Evolutionary conservation across 2,797 vertebrate genomes (phyloP), one percentile per base, ranked within the genome.

Genomic region (Ibycter americanus): DNA sequence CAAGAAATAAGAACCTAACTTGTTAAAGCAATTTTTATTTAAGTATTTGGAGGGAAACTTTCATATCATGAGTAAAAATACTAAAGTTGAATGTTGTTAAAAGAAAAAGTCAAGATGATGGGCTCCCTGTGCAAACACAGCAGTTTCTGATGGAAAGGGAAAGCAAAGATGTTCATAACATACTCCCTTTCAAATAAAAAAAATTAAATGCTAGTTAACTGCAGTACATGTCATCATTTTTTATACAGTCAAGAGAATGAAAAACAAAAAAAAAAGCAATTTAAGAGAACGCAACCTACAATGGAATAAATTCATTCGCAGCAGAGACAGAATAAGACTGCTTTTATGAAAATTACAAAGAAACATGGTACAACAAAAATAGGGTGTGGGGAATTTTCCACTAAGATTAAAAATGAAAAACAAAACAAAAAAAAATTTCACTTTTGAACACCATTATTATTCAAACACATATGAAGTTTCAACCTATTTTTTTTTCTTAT

Each of bases 21-120:
- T 80, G 94, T 97, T 97, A 98, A 98, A 98, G 97, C 97, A 93
- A 77, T 93, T 98, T 98, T 98, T 98, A 98, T 98, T 98, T 96
- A 98, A 96, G 97, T 97, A 97, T 97, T 96, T 93, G 94, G 96
- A 98, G 97, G 97, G 97, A 97, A 96, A 96, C 87, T 97, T 97
- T 96, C 94, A 68, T 96, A 97, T 96, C 44, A 92, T 96, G 92
- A 98, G 97, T 98, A 98, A 98, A 98, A 98, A 98, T 96, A 97
- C 96, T 97, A 85, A 92, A 97, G 90, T 70, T 94, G 97, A 98
- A 97, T 29, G 95, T 88, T 93, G 90, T 97, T 97, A 89, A 97
- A 97, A 97, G 95, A 93, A 77, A 36, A 86, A 61, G 47, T 96
- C 76, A 89, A 36, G 90, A 83, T 66, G 78, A 96, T 77, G 90